Base-by-base conservation (phyloP, 2,797 vertebrate species). In the Neosilurus mollespiculum region DNA sequence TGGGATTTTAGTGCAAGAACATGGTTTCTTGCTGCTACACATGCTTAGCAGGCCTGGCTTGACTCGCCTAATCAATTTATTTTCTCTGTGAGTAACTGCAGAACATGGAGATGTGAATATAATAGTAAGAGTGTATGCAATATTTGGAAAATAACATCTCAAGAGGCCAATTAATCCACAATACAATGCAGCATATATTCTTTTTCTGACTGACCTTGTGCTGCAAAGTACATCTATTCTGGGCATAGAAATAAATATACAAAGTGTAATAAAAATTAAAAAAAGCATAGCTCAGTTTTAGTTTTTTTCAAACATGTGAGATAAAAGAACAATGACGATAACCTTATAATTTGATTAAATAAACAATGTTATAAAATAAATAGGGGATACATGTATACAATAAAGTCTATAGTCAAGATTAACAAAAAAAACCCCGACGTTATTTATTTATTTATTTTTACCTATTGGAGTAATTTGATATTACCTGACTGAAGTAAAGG, bases 1-100 rank as follows among this genome's bases (percentile, higher is more conserved):
- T 85, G 66, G 83, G 84, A 87, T 86, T 87, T 86, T 83, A 81
- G 84, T 81, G 81, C 78, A 83, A 67, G 84, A 84, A 86, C 87
- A 88, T 66, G 69, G 69, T 83, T 84, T 75, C 70, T 58, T 34
- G 61, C 73, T 83, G 22, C 20, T 58, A 67, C 43, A 76, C 71
- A 79, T 80, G 66, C 81, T 80, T 69, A 43, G 77, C 78, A 72
- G 85, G 67, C 67, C 62, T 53, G 51, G 61, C 51, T 73, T 73
- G 62, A 83, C 37, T 83, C 66, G 64, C 53, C 61, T 73, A 54
- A 83, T 69, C 79, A 79, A 70, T 81, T 85, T 85, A 61, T 66
- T 69, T 75, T 83, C 62, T 77, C n/a, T 69, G 79, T 51, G n/a
- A 77, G 78, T 77, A 69, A 81, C 71, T 81, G 77, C 72, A 75